phyloP scores from a whole-genome alignment of 2,113 vertebrate genomes.

The Paracanthobrama guichenoti region DNA sequence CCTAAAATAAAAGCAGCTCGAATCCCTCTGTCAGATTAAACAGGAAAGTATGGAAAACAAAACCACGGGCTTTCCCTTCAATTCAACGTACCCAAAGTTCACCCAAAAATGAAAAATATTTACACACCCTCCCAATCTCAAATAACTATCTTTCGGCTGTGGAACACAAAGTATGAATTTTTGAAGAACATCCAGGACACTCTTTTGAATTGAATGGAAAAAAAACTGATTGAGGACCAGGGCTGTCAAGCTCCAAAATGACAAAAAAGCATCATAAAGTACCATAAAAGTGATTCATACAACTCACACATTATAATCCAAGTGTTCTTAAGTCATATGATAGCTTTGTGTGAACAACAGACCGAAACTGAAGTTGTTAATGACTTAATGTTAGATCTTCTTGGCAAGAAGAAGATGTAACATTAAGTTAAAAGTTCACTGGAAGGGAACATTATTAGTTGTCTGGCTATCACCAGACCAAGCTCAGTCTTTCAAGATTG shows the following conservation, averaged over 20 bases:
- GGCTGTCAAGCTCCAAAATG: neutral
- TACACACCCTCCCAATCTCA: neutral
- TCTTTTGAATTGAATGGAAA: neutral
- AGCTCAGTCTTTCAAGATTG: too few species aligned
- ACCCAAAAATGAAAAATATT: neutral
- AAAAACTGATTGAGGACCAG: neutral
- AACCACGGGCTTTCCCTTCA: neutral
- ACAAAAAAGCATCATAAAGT: neutral
- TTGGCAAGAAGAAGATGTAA: too few species aligned
- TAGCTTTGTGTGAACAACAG: neutral
- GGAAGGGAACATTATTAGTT: neutral
- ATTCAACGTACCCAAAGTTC: neutral
- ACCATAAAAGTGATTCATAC: neutral
- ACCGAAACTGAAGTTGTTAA: too few species aligned
- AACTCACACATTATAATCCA: neutral
- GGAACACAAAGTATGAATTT: neutral
- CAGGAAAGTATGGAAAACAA: neutral
- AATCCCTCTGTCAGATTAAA: constrained; percentile 33
- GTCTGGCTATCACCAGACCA: too few species aligned
- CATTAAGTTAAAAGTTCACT: too few species aligned
- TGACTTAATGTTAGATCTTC: neutral
- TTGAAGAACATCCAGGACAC: neutral
- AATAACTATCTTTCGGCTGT: neutral
- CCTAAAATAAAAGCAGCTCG: constrained; percentile 84
- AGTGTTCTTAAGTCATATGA: neutral